Percentiles rank a stretch among this genome's conserved stretches.
These are phyloP conservation scores for Heliconius sara DNA, from an alignment of 2,888 invertebrate species.

Conservation along the genomic window DNA sequence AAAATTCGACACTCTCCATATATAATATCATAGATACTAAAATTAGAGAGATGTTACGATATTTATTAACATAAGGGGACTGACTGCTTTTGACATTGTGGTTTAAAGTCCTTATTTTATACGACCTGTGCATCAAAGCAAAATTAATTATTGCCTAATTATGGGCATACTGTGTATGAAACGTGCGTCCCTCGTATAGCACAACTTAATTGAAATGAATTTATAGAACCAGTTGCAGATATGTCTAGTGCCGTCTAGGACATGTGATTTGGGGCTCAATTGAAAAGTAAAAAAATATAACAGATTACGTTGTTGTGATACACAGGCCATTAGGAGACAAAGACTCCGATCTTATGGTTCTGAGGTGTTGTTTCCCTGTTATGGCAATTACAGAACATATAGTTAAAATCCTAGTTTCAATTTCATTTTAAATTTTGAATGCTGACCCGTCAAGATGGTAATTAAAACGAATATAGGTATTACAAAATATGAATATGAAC, in stretches of 20 bases:
- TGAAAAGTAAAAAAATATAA: no score
- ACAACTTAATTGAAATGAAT: neutral
- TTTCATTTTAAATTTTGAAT: neutral
- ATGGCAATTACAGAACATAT: no score
- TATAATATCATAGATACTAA: neutral
- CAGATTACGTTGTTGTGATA: neutral
- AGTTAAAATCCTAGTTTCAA: no score
- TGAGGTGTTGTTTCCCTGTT: neutral
- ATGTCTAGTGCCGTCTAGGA: neutral
- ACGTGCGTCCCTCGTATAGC: neutral
- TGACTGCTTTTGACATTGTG: neutral
- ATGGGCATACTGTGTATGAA: neutral
- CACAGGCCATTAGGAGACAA: neutral
- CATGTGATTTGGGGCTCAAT: no score
- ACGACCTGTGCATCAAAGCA: neutral
- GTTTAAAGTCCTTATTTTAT: neutral
- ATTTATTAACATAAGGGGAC: neutral
- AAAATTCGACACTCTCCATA: neutral
- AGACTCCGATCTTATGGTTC: no score
- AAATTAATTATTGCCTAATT: neutral
- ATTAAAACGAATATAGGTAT: neutral
- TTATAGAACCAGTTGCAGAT: neutral
- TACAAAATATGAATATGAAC: neutral
- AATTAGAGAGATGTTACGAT: neutral
- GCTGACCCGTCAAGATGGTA: slow-evolving; percentile 1